phyloP scores from a whole-genome alignment of 2,888 invertebrate genomes.

The Harmothoe impar region DNA sequence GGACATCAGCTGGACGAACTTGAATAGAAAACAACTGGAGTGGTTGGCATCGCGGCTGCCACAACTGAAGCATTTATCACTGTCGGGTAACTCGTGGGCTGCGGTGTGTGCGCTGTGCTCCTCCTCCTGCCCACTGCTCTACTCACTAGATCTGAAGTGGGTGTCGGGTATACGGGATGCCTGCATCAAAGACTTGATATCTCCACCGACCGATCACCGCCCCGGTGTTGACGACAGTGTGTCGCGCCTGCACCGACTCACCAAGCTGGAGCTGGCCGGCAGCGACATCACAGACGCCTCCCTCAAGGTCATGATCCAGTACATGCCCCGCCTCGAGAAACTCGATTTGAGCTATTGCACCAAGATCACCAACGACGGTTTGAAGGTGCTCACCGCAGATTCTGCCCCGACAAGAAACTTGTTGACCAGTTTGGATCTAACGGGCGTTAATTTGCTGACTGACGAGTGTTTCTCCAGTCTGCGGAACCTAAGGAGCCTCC shows the following conservation, averaged over 20 bases:
- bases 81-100: constrained; percentile 88
- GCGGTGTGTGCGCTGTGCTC: constrained; percentile 92
- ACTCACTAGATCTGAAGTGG: constrained; percentile 91
- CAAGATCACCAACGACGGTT: constrained; percentile 64
- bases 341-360: constrained; percentile 92
- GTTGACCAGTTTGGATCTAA: constrained; percentile 63
- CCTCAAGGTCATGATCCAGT: constrained; percentile 84
- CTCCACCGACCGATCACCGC: constrained; percentile 93
- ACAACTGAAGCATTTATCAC: constrained; percentile 90
- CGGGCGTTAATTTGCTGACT: constrained; percentile 67
- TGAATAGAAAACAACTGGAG: constrained; percentile 93
- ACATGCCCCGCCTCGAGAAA: constrained; percentile 86
- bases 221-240: constrained; percentile 89
- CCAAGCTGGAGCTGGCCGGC: constrained; percentile 90
- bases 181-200: constrained; percentile 92
- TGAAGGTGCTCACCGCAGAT: constrained; percentile 63
- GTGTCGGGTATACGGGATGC: constrained; percentile 93
- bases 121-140: constrained; percentile 91
- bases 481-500: background rate
- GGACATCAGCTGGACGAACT: constrained; percentile 94
- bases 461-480: constrained; percentile 53
- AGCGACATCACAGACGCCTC: constrained; percentile 96
- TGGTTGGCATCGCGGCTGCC: constrained; percentile 95
- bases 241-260: constrained; percentile 90
- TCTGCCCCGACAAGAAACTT: constrained; percentile 30